Evolutionary conservation across 1,140 invertebrate species (phyloP).

Genomic region (Drosophila suzukii): DNA sequence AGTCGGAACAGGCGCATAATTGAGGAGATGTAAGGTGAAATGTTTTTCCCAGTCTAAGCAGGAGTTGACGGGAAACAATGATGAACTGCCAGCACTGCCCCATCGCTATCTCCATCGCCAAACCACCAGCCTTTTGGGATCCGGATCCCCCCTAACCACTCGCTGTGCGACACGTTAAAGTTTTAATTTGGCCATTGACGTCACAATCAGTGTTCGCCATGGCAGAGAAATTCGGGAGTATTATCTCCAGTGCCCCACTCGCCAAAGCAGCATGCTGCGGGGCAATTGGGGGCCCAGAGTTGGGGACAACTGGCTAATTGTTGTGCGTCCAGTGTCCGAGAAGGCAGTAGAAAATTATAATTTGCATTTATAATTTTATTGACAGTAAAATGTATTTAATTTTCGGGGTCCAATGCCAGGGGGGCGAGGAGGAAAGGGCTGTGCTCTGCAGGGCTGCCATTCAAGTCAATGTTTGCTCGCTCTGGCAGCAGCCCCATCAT

Average conservation of each 20-base stretch:
- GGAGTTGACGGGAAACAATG: slow-evolving; percentile 13
- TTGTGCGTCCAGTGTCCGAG: slow-evolving; percentile 56
- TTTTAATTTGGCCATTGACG: slow-evolving; percentile 78
- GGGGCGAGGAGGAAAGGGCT: slow-evolving; percentile 27
- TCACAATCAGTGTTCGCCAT: slow-evolving; percentile 64
- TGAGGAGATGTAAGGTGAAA: background rate
- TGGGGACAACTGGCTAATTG: slow-evolving; percentile 57
- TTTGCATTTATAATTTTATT: slow-evolving; percentile 83
- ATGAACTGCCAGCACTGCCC: slow-evolving; percentile 26
- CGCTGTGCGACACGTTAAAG: slow-evolving; percentile 72
- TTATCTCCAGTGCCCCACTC: slow-evolving; percentile 55
- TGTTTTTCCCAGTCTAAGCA: background rate
- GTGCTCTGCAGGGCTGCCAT: slow-evolving; percentile 9
- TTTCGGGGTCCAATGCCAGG: slow-evolving; percentile 55
- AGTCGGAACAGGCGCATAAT: background rate
- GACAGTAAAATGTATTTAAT: slow-evolving; percentile 83
- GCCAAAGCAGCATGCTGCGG: slow-evolving; percentile 19
- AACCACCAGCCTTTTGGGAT: slow-evolving; percentile 12
- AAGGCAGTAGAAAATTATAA: slow-evolving; percentile 81
- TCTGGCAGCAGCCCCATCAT: background rate
- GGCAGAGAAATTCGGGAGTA: slow-evolving; percentile 33
- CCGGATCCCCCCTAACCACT: slow-evolving; percentile 22
- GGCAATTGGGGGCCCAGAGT: background rate
- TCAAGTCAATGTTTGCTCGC: slow-evolving; percentile 52
- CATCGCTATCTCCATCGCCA: background rate